Conservation (phyloP, 1,140 invertebrate species). For the Xylocopa sonorina region DNA sequence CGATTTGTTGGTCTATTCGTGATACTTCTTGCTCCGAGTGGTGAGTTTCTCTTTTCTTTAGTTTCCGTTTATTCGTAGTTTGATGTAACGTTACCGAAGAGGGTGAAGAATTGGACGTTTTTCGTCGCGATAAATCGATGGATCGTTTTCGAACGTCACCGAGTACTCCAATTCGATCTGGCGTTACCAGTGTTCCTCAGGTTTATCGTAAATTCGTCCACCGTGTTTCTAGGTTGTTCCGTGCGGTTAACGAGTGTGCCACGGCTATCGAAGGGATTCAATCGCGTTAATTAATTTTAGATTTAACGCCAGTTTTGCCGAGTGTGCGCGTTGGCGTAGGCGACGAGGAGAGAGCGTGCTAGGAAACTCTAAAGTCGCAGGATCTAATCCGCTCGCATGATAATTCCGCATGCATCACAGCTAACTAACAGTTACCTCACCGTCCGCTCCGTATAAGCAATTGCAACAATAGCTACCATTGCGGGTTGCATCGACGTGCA, state of each 20-base stretch:
- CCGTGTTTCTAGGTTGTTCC: background rate
- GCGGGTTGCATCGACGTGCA: constrained; percentile 36
- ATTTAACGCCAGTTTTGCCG: background rate
- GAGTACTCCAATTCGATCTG: background rate
- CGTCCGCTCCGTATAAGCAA: constrained; percentile 39
- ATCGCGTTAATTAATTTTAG: constrained; percentile 29
- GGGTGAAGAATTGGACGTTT: too few species aligned
- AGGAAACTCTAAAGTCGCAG: constrained; percentile 27
- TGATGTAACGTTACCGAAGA: too few species aligned
- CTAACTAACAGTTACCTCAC: constrained; percentile 49
- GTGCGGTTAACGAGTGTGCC: background rate
- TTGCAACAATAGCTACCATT: constrained; percentile 51
- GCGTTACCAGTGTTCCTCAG: background rate
- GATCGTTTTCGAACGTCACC: background rate
- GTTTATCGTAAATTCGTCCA: too few species aligned
- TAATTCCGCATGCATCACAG: constrained; percentile 47
- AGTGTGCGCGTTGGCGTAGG: background rate
- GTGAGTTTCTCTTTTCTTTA: constrained; percentile 26
- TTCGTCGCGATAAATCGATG: background rate
- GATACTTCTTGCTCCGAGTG: constrained; percentile 50
- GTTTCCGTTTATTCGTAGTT: background rate
- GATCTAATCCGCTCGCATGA: constrained; percentile 23
- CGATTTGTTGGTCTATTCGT: constrained; percentile 57
- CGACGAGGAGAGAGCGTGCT: constrained; percentile 18
- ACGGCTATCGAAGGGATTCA: background rate